phyloP scores from a whole-genome alignment of 64 coral and sea anemone species.

The Hydrozoanthus tunicans region DNA sequence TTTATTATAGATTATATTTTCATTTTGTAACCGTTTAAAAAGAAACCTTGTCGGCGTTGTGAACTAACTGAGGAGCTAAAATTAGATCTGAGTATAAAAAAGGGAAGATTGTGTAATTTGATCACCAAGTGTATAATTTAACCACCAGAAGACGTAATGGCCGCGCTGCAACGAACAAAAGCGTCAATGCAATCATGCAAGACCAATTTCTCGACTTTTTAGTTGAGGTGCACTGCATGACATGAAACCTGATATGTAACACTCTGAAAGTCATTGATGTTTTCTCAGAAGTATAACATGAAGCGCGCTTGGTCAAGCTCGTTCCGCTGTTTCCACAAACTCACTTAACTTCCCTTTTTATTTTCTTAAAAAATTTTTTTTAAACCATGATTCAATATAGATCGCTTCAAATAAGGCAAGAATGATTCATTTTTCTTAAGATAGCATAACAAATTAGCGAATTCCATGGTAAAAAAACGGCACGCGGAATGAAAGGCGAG shows the following conservation, averaged over 20 bases:
- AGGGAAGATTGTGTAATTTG: no score
- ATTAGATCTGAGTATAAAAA: no score
- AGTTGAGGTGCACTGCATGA: background rate
- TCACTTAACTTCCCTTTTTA: background rate
- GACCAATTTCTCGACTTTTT: background rate
- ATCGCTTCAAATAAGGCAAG: background rate
- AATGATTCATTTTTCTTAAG: background rate
- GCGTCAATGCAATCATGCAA: slow-evolving; percentile 42
- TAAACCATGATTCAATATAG: background rate
- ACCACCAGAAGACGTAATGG: background rate
- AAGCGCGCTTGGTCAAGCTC: slow-evolving; percentile 24
- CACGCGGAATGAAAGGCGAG: background rate
- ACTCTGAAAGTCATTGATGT: background rate
- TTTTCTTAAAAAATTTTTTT: background rate
- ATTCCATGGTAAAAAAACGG: background rate
- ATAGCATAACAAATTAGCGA: background rate
- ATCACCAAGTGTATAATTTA: no score
- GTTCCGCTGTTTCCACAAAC: background rate
- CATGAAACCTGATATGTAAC: slow-evolving; percentile 29
- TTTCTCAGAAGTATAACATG: background rate
- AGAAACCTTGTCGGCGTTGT: no score
- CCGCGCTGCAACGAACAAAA: background rate
- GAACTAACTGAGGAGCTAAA: no score
- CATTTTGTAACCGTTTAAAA: no score
- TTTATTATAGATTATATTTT: no score